phyloP scores from a whole-genome alignment of 2,888 invertebrate genomes.

The Hemicrepidius hirtus region DNA sequence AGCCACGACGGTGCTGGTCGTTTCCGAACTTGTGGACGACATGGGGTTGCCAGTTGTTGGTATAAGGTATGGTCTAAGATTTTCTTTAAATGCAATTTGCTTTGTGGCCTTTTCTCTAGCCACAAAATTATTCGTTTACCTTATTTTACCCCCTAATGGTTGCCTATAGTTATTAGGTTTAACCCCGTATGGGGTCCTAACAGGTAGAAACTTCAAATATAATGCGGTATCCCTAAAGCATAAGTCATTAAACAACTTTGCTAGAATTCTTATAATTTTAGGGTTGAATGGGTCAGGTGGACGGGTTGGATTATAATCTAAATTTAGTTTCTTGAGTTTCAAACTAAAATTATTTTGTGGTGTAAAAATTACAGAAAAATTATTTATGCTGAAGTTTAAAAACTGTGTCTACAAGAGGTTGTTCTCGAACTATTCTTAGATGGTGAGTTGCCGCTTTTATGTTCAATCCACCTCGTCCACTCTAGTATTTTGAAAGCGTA shows the following conservation, averaged over 20 bases:
- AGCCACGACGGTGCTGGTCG: slow-evolving; percentile 80
- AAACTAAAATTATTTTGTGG: too few relatives aligned
- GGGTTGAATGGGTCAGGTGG: slow-evolving; percentile 21
- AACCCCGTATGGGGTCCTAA: slow-evolving; percentile 38
- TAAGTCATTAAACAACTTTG: slow-evolving; percentile 43
- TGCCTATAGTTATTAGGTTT: slow-evolving; percentile 47
- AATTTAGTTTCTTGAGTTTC: too few relatives aligned
- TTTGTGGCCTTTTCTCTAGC: slow-evolving; percentile 18
- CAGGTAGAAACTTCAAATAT: slow-evolving; percentile 36
- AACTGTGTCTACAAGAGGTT: slow-evolving; percentile 6
- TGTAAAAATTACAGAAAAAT: too few relatives aligned
- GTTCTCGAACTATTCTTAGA: slow-evolving; percentile 17
- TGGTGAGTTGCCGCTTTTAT: slow-evolving; percentile 35
- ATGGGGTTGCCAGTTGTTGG: slow-evolving; percentile 81
- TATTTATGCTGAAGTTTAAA: not conserved
- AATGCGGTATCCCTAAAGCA: slow-evolving; percentile 27
- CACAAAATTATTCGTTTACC: slow-evolving; percentile 53
- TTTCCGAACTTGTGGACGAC: slow-evolving; percentile 83
- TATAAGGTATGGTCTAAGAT: slow-evolving; percentile 74
- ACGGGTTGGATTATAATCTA: not conserved
- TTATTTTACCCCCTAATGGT: slow-evolving; percentile 53
- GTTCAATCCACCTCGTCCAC: slow-evolving; percentile 33
- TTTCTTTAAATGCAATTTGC: slow-evolving; percentile 18
- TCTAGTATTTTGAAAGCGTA: slow-evolving; percentile 45
- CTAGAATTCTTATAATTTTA: not conserved